phyloP scores from a whole-genome alignment of 2,888 invertebrate genomes.

The Sarcophaga rosellei region DNA sequence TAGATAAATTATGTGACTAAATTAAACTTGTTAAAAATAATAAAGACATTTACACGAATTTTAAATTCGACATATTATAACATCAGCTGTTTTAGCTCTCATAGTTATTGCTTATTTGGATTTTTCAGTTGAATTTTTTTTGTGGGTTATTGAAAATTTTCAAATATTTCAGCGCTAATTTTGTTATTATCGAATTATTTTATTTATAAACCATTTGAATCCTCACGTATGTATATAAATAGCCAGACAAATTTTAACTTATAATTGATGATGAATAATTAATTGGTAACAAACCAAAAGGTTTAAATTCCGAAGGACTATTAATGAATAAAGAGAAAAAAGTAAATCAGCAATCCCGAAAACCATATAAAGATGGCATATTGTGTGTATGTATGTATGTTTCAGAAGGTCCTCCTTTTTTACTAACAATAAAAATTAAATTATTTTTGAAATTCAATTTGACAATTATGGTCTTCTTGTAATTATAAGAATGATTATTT shows the following conservation, averaged over 20 bases:
- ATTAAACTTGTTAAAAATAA: slow-evolving; percentile 45
- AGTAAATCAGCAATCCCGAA: too few species aligned
- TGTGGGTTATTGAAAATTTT: background rate
- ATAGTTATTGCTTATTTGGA: background rate
- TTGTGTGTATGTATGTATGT: too few species aligned
- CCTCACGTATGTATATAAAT: background rate
- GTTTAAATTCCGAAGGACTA: too few species aligned
- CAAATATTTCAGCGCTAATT: background rate
- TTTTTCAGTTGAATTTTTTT: background rate
- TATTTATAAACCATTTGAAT: background rate
- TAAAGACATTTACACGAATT: slow-evolving; percentile 43
- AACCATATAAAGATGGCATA: too few species aligned
- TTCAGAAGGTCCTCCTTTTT: too few species aligned
- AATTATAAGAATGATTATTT: too few species aligned
- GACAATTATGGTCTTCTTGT: too few species aligned
- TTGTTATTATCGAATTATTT: background rate
- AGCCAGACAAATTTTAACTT: background rate
- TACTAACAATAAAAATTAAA: too few species aligned
- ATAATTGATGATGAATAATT: too few species aligned
- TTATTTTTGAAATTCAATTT: too few species aligned
- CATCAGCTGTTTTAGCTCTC: slow-evolving; percentile 48
- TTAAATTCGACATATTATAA: slow-evolving; percentile 26
- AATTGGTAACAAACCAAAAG: too few species aligned
- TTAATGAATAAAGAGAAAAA: too few species aligned
- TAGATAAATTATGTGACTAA: background rate